Conservation (phyloP, 2,797 vertebrate genomes). For the Pitangus sulphuratus region DNA sequence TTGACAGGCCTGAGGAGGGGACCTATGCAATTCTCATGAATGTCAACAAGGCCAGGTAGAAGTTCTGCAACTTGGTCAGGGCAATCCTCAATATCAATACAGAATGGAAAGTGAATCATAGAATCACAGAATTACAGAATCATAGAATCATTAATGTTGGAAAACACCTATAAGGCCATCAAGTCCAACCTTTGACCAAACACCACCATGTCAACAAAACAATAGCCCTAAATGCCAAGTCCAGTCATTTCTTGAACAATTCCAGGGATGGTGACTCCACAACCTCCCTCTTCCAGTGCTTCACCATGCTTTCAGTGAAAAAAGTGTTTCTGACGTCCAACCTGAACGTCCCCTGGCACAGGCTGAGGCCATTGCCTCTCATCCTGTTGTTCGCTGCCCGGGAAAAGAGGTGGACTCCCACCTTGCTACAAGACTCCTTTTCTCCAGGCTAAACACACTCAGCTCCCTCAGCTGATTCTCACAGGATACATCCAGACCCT, state of each 20-base stretch:
- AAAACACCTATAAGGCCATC: background rate
- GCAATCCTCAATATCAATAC: background rate
- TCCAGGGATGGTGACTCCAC: background rate
- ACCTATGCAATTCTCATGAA: background rate
- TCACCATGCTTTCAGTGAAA: background rate
- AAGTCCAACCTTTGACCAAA: background rate
- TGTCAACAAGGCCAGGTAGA: background rate
- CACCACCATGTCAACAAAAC: background rate
- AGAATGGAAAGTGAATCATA: background rate
- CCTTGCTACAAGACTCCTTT: background rate
- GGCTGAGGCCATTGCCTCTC: background rate
- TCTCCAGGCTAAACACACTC: background rate
- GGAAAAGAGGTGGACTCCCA: rapidly evolving
- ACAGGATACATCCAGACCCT: background rate
- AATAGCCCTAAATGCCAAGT: rapidly evolving
- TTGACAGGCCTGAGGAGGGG: background rate
- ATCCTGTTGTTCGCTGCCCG: rapidly evolving
- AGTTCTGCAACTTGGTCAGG: background rate
- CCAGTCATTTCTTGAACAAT: background rate
- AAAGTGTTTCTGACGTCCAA: rapidly evolving
- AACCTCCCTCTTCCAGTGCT: background rate
- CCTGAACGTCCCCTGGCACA: background rate
- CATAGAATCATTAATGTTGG: background rate
- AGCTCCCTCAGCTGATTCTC: background rate
- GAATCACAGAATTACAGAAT: background rate